Percentiles rank a stretch among this genome's conserved stretches.
phyloP scores from a whole-genome alignment of 2,888 invertebrate species.

The Dilophus febrilis region DNA sequence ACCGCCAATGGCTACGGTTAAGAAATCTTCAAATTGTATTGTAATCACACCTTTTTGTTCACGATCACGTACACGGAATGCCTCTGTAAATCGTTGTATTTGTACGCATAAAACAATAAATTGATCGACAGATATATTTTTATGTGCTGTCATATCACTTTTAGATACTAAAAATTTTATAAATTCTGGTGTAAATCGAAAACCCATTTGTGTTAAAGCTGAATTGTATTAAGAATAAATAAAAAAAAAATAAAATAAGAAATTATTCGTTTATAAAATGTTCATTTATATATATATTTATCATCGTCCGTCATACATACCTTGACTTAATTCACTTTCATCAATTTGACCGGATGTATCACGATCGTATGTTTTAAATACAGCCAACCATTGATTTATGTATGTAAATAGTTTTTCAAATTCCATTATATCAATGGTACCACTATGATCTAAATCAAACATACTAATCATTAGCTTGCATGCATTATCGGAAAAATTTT shows the following conservation, averaged over 20 bases:
- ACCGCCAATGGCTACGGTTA: conserved; percentile 43
- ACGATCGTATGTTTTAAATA: conserved; percentile 71
- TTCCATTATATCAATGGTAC: conserved; percentile 68
- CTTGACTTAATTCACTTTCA: conserved; percentile 55
- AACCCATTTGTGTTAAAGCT: conserved; percentile 82
- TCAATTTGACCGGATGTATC: conserved; percentile 76
- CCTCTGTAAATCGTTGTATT: conserved; percentile 75
- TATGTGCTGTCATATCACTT: conserved; percentile 44
- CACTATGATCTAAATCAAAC: conserved; percentile 72
- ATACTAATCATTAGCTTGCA: conserved; percentile 75
- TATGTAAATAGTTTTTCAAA: conserved; percentile 76
- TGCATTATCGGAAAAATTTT: conserved; percentile 63
- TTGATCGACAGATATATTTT: conserved; percentile 60
- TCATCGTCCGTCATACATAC: conserved; percentile 26
- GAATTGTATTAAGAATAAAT: conserved; percentile 16
- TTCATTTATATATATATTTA: neutral
- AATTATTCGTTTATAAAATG: neutral
- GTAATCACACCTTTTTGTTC: conserved; percentile 68
- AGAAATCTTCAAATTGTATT: conserved; percentile 81
- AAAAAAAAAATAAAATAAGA: neutral
- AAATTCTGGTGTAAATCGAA: conserved; percentile 64
- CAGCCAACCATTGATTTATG: conserved; percentile 73
- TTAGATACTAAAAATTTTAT: conserved; percentile 51
- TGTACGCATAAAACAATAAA: conserved; percentile 82
- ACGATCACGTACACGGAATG: conserved; percentile 63